Evolutionary conservation across 2,797 vertebrate genomes (phyloP).

Genomic region (Eurystomus glaucurus): DNA sequence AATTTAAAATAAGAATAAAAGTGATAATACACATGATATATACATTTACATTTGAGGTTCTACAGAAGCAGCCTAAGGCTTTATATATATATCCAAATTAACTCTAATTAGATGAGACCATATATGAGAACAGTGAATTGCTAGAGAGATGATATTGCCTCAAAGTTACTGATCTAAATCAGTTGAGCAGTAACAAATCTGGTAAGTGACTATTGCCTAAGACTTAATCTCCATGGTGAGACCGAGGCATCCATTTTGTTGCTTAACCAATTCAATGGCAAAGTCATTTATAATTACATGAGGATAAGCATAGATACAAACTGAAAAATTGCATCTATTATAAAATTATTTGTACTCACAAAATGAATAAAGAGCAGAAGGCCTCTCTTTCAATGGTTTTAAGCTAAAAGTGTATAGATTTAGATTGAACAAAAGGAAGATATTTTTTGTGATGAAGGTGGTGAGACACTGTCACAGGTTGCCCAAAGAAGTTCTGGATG

Average conservation of each 20-base stretch:
- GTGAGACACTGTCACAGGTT: neutral
- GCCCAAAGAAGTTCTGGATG: neutral
- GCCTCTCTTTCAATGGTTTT: neutral
- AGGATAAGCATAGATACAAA: neutral
- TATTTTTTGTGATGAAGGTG: neutral
- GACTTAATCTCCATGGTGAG: neutral
- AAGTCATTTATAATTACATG: neutral
- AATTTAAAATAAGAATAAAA: neutral
- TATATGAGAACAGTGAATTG: neutral
- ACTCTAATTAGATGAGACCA: neutral
- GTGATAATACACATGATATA: fast-evolving
- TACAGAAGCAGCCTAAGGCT: neutral
- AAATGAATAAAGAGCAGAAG: neutral
- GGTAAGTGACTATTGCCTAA: neutral
- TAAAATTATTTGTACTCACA: neutral
- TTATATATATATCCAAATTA: neutral
- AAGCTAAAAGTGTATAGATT: neutral
- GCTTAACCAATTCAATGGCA: neutral
- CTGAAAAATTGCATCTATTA: neutral
- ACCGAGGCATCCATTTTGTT: neutral
- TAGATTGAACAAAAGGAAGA: neutral
- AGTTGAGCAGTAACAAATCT: neutral
- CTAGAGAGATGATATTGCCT: neutral
- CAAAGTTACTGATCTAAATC: neutral
- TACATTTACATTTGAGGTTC: neutral